Evolutionary conservation across 1,140 invertebrate species (phyloP).

Genomic region (Ganaspis sp.): DNA sequence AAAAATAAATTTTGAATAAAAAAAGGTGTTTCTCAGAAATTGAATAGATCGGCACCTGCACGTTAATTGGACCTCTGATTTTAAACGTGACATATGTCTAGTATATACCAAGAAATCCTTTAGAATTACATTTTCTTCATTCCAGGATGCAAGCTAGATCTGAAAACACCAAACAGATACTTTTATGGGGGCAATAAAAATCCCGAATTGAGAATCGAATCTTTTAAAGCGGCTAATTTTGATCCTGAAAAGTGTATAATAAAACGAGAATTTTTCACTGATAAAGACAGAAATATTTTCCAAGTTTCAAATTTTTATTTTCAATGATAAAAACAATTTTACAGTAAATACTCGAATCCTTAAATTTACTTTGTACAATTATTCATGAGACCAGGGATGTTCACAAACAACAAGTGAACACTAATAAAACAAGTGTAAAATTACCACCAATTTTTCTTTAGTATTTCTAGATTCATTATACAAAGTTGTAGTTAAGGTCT

Average conservation of each 20-base stretch:
- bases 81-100: background rate
- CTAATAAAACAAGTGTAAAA: no score
- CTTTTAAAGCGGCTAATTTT: background rate
- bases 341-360: no score
- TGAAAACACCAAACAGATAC: conserved; percentile 1
- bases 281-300: no score
- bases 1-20: background rate
- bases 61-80: conserved; percentile 9
- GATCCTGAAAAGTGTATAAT: background rate
- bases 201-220: conserved; percentile 4
- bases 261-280: background rate
- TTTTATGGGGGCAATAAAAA: conserved; percentile 13
- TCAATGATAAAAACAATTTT: no score
- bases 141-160: background rate
- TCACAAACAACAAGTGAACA: no score
- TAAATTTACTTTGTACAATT: no score
- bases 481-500: no score
- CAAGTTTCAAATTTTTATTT: no score
- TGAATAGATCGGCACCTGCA: background rate
- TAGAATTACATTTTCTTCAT: background rate
- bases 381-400: no score
- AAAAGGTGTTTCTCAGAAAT: conserved; percentile 24
- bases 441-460: background rate
- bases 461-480: no score
- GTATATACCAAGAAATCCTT: conserved; percentile 13